These are phyloP conservation scores for Nasonovia ribisnigri DNA, from an alignment of 2,888 invertebrate species.

Conservation along the genomic window DNA sequence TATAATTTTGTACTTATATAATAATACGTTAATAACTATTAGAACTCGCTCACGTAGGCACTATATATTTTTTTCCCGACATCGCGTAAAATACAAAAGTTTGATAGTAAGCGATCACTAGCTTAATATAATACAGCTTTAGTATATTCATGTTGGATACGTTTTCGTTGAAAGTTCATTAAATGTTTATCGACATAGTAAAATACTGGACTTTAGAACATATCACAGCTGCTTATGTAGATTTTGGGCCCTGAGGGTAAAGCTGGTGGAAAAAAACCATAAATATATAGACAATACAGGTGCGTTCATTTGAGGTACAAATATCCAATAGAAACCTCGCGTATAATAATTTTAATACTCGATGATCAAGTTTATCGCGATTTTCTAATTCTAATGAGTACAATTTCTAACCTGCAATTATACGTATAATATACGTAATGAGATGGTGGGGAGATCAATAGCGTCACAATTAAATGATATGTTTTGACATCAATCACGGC, in stretches of 20 bases:
- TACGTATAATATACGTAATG: neutral
- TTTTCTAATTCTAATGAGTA: neutral
- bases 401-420: neutral
- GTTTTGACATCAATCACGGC: neutral
- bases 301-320: neutral
- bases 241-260: neutral
- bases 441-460: neutral
- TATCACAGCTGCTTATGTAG: neutral
- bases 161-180: neutral
- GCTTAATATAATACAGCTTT: neutral
- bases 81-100: neutral
- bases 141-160: neutral
- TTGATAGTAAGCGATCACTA: neutral
- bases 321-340: neutral
- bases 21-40: neutral
- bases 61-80: neutral
- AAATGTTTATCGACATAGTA: neutral
- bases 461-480: neutral
- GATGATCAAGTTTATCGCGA: neutral
- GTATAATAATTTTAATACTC: neutral
- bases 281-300: neutral
- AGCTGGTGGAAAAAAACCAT: neutral
- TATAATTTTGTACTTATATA: neutral
- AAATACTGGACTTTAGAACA: neutral
- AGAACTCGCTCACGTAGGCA: neutral